Evolutionary conservation across 2,113 vertebrate genomes (phyloP).

Genomic region (Oreotrochilus melanogaster): DNA sequence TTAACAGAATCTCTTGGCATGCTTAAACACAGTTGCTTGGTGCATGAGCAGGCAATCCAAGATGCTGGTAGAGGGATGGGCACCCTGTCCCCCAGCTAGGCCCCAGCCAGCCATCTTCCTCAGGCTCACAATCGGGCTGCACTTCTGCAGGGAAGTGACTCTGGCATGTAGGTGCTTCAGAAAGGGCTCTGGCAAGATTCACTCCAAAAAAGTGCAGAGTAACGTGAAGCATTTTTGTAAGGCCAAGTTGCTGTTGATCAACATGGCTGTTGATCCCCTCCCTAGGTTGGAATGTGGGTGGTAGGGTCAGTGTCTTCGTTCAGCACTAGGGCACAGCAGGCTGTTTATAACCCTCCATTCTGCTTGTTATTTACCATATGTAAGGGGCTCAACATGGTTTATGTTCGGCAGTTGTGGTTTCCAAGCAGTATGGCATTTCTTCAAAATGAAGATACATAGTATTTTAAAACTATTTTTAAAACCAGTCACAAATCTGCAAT

Average conservation of each 20-base stretch:
- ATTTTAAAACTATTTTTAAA: constrained; percentile 53
- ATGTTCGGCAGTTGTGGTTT: constrained; percentile 43
- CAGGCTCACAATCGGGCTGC: fast-evolving
- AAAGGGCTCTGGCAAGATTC: background rate
- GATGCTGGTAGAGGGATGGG: fast-evolving
- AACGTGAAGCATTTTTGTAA: background rate
- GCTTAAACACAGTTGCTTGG: background rate
- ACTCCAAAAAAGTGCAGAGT: background rate
- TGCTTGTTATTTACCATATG: background rate
- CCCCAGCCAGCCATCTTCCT: background rate
- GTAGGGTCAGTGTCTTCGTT: background rate
- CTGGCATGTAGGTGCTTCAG: background rate
- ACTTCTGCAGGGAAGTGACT: fast-evolving
- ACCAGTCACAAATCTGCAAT: constrained; percentile 36
- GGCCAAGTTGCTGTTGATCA: background rate
- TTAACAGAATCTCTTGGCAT: fast-evolving
- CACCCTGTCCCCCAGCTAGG: background rate
- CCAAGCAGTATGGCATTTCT: constrained; percentile 28
- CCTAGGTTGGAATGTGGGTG: fast-evolving
- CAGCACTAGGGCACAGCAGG: background rate
- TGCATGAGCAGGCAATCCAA: background rate
- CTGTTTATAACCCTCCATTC: background rate
- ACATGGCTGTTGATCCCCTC: background rate
- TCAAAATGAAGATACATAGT: constrained; percentile 19
- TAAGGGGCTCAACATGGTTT: background rate